A percentile compares a stretch with the other conserved stretches of the same genome.
phyloP scores from a whole-genome alignment of 2,888 invertebrate species.

The Herminia tarsipennalis region DNA sequence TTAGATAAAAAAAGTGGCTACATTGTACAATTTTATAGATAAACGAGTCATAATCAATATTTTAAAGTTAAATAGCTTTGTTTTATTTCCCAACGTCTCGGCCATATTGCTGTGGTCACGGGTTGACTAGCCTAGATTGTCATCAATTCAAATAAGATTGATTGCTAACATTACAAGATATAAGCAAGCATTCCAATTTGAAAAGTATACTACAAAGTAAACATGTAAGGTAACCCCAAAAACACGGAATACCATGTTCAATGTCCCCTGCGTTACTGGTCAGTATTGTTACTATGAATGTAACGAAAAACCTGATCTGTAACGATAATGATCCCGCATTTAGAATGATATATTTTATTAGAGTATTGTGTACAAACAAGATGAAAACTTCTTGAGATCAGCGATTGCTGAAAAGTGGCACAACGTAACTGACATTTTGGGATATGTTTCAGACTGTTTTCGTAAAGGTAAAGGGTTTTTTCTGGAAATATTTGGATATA shows the following conservation, averaged over 20 bases:
- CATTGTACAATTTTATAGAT: too few species aligned
- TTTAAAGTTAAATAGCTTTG: too few species aligned
- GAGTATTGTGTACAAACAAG: conserved; percentile 58
- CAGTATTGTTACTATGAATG: conserved; percentile 22
- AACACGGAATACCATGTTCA: not conserved
- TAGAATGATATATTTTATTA: conserved; percentile 67
- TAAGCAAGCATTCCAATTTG: too few species aligned
- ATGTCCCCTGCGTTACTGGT: conserved; percentile 2
- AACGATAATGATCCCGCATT: conserved; percentile 58
- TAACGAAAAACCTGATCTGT: conserved; percentile 31
- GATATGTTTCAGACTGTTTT: not conserved
- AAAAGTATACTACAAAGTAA: too few species aligned
- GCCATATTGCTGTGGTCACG: too few species aligned
- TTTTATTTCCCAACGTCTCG: too few species aligned
- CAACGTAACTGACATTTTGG: conserved; percentile 17
- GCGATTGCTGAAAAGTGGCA: conserved; percentile 7
- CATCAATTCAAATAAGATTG: too few species aligned
- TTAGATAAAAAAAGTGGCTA: too few species aligned
- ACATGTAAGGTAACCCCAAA: not conserved
- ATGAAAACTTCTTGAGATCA: conserved; percentile 36
- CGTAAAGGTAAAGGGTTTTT: not conserved
- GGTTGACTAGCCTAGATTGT: too few species aligned
- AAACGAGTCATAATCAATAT: too few species aligned
- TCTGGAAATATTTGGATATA: too few species aligned
- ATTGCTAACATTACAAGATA: too few species aligned